phyloP scores from a whole-genome alignment of 2,888 invertebrate species.

The Hyposoter dolosus region DNA sequence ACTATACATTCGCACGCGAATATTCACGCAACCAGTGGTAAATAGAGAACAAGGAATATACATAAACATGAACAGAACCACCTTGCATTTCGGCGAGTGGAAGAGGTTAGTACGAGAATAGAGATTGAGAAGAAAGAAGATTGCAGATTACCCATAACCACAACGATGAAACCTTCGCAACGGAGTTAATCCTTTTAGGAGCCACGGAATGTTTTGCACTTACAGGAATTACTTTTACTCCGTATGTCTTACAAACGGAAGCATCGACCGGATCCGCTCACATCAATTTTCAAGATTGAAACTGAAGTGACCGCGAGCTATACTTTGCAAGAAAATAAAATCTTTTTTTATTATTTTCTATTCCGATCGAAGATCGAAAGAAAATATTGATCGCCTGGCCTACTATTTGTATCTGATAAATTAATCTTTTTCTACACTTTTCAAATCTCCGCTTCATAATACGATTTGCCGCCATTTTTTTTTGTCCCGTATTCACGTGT shows the following conservation, averaged over 20 bases:
- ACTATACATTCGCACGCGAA: conserved; percentile 1
- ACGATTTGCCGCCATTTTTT: conserved; percentile 34
- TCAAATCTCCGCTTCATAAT: conserved; percentile 12
- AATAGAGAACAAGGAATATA: conserved; percentile 40
- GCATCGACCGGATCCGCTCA: not conserved
- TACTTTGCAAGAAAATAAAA: not conserved
- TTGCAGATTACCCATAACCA: conserved; percentile 37
- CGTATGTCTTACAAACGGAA: not conserved
- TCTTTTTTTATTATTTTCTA: not conserved
- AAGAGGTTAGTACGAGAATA: conserved; percentile 6
- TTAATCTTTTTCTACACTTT: conserved; percentile 20
- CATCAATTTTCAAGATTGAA: conserved; percentile 1
- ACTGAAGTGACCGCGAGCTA: not conserved
- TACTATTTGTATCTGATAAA: not conserved
- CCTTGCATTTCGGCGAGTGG: conserved; percentile 6
- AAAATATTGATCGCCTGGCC: not conserved
- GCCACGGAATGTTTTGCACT: conserved; percentile 10
- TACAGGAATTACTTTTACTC: conserved; percentile 2
- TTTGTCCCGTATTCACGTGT: conserved; percentile 13
- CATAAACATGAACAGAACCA: conserved; percentile 31
- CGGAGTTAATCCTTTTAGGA: not conserved
- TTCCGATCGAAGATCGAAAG: not conserved
- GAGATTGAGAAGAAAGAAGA: conserved; percentile 41
- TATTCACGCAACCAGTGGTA: conserved; percentile 21
- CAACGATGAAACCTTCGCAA: not conserved